phyloP scores from a whole-genome alignment of 2,888 invertebrate genomes.

The Laothoe populi region DNA sequence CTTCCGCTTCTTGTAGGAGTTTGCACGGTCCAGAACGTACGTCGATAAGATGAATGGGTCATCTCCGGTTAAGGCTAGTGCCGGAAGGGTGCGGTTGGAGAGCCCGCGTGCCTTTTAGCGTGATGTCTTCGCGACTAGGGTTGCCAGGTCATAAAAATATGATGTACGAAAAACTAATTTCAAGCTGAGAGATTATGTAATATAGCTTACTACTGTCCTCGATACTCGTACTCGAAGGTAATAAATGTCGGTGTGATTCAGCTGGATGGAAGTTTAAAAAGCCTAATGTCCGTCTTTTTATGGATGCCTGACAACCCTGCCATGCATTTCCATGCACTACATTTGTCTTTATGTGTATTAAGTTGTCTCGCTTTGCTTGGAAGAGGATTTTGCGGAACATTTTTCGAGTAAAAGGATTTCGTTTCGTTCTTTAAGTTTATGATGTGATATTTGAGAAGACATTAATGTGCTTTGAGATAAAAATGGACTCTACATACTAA shows the following conservation, averaged over 20 bases:
- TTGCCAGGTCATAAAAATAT: not conserved
- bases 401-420: not conserved
- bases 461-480: too few relatives aligned
- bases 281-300: not conserved
- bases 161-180: too few relatives aligned
- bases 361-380: not conserved
- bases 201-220: too few relatives aligned
- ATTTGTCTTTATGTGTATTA: conserved; percentile 6
- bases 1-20: conserved; percentile 43
- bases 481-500: too few relatives aligned
- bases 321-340: conserved; percentile 1
- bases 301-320: not conserved
- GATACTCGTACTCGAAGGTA: too few relatives aligned
- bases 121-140: conserved; percentile 27
- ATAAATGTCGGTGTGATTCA: too few relatives aligned
- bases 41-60: conserved; percentile 71
- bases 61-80: conserved; percentile 67
- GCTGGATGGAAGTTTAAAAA: not conserved
- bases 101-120: conserved; percentile 60
- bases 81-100: conserved; percentile 59
- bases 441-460: not conserved
- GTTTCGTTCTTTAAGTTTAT: not conserved
- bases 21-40: conserved; percentile 41
- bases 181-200: too few relatives aligned
- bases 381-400: not conserved